Evolutionary conservation across 2,797 vertebrate species (phyloP).

Genomic region (Gallirallus australis): DNA sequence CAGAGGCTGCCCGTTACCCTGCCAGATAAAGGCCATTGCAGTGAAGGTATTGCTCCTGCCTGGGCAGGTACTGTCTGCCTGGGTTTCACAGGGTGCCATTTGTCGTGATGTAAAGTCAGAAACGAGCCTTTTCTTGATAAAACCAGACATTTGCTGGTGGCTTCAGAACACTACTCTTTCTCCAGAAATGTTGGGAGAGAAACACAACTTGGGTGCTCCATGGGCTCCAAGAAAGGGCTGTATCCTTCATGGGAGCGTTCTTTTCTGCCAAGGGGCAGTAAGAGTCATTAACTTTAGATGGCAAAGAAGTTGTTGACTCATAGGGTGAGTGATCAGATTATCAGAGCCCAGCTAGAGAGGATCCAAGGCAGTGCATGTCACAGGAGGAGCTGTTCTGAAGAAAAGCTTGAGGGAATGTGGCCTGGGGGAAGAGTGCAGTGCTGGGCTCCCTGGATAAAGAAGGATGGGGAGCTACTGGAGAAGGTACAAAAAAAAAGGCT

Average conservation of each 20-base stretch:
- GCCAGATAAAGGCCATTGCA: neutral
- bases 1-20: neutral
- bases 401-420: neutral
- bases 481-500: no score
- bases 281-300: neutral
- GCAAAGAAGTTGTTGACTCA: neutral
- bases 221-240: neutral
- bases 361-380: rapidly evolving
- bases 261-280: neutral
- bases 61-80: neutral
- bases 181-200: neutral
- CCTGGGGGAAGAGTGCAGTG: neutral
- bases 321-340: neutral
- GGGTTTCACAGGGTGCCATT: neutral
- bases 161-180: neutral
- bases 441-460: no score
- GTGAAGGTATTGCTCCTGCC: neutral
- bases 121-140: neutral
- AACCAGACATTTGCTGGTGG: neutral
- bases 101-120: neutral
- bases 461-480: no score
- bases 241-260: neutral
- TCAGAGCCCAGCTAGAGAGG: neutral
- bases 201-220: neutral
- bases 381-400: neutral